phyloP scores from a whole-genome alignment of 2,888 invertebrate genomes.

The Sisyra nigra region DNA sequence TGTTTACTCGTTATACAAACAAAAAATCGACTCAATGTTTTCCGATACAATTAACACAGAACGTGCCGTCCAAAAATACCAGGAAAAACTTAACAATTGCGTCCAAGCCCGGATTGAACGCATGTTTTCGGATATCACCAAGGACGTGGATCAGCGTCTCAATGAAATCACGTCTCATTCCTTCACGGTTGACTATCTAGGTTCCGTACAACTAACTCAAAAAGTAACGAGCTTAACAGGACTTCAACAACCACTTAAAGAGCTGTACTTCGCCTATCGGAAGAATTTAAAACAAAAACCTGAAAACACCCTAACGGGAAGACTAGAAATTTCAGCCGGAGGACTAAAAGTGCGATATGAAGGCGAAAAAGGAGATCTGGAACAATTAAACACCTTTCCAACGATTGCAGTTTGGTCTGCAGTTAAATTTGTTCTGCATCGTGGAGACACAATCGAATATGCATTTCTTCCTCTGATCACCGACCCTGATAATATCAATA shows the following conservation, averaged over 20 bases:
- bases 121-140: conserved; percentile 62
- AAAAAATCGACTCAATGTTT: conserved; percentile 76
- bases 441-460: conserved; percentile 38
- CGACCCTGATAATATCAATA: conserved; percentile 64
- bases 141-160: conserved; percentile 38
- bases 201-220: conserved; percentile 59
- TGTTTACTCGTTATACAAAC: conserved; percentile 55
- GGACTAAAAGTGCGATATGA: conserved; percentile 59
- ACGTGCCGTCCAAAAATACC: conserved; percentile 13
- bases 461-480: conserved; percentile 76
- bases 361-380: conserved; percentile 42
- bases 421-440: conserved; percentile 59
- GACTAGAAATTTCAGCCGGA: conserved; percentile 46
- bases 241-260: conserved; percentile 61
- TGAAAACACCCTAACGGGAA: conserved; percentile 32
- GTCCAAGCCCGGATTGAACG: conserved; percentile 77
- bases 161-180: conserved; percentile 24
- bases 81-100: conserved; percentile 40
- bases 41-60: conserved; percentile 31
- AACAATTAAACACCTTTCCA: conserved; percentile 66
- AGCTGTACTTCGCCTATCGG: conserved; percentile 50
- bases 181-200: conserved; percentile 66
- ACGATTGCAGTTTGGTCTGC: conserved; percentile 91
- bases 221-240: conserved; percentile 72
- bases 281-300: conserved; percentile 32